Evolutionary conservation across 2,113 vertebrate genomes (phyloP).

Genomic region (Trichechus manatus): DNA sequence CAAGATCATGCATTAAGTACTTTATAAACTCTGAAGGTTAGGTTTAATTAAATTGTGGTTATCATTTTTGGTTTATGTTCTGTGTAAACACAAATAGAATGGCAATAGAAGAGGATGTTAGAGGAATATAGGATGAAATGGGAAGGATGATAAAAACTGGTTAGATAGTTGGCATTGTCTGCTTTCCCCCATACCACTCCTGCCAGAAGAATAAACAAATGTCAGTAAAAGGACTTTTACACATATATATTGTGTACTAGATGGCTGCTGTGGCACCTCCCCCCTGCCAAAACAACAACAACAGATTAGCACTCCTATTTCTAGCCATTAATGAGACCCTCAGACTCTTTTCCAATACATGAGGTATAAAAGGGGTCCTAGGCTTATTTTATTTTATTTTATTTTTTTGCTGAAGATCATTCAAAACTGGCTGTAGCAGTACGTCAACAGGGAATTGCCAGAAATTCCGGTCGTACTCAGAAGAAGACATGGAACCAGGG

Average conservation of each 20-base stretch:
- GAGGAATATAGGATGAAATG: too few relatives aligned
- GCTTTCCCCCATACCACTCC: background rate
- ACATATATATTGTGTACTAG: background rate
- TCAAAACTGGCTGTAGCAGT: too few relatives aligned
- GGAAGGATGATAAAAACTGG: background rate
- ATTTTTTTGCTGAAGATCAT: too few relatives aligned
- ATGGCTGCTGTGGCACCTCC: background rate
- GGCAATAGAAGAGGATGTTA: background rate
- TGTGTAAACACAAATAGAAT: background rate
- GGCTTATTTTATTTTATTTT: background rate
- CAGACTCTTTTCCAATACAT: background rate
- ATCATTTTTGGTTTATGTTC: background rate
- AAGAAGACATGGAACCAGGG: too few relatives aligned
- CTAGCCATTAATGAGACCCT: background rate
- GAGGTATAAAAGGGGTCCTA: background rate
- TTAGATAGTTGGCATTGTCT: background rate
- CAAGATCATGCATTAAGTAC: background rate
- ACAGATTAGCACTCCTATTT: background rate
- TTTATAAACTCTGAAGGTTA: background rate
- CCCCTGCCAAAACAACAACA: background rate
- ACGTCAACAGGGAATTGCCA: too few relatives aligned
- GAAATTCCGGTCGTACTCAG: too few relatives aligned
- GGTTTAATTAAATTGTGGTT: background rate
- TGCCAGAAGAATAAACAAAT: background rate
- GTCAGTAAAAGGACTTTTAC: background rate